A percentile compares a stretch with the other conserved stretches of the same genome.
phyloP scores from a whole-genome alignment of 2,797 vertebrate genomes.

The Characodon lateralis region DNA sequence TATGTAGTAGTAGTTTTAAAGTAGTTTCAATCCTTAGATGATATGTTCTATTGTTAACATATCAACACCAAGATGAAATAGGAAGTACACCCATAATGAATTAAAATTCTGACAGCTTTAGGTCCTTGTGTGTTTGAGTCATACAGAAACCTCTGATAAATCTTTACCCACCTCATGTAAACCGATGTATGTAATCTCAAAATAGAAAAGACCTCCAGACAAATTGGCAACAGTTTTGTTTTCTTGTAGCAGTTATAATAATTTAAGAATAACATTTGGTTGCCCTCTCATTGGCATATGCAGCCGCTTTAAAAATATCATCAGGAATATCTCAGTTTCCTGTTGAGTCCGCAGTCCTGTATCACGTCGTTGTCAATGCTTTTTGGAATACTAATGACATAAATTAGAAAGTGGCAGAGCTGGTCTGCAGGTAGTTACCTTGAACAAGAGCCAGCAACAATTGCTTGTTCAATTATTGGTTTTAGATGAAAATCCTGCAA shows the following conservation, averaged over 20 bases:
- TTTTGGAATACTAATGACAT: conserved; percentile 19
- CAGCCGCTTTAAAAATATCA: conserved; percentile 17
- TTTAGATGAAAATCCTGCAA: conserved; percentile 26
- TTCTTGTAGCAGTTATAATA: conserved; percentile 47
- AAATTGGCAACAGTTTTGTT: conserved; percentile 24
- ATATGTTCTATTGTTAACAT: not conserved
- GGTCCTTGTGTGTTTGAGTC: not conserved
- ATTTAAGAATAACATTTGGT: conserved; percentile 25
- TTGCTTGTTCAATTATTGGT: not conserved
- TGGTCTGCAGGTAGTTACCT: conserved; percentile 7
- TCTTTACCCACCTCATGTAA: conserved; percentile 6
- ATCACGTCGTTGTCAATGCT: conserved; percentile 5
- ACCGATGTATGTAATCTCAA: conserved; percentile 19
- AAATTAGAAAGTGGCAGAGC: conserved; percentile 19
- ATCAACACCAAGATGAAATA: not conserved
- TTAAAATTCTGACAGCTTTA: not conserved
- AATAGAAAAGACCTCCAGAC: conserved; percentile 21
- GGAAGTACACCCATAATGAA: not conserved
- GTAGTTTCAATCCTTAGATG: not conserved
- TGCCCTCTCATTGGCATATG: conserved; percentile 14
- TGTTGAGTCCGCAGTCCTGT: conserved; percentile 5
- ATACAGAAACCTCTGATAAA: not conserved
- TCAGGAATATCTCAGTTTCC: conserved; percentile 5
- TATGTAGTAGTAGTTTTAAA: not conserved
- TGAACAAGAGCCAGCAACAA: not conserved